These are phyloP conservation scores for Centropus bengalensis DNA, from an alignment of 2,113 vertebrate genomes.

Conservation along the genomic window DNA sequence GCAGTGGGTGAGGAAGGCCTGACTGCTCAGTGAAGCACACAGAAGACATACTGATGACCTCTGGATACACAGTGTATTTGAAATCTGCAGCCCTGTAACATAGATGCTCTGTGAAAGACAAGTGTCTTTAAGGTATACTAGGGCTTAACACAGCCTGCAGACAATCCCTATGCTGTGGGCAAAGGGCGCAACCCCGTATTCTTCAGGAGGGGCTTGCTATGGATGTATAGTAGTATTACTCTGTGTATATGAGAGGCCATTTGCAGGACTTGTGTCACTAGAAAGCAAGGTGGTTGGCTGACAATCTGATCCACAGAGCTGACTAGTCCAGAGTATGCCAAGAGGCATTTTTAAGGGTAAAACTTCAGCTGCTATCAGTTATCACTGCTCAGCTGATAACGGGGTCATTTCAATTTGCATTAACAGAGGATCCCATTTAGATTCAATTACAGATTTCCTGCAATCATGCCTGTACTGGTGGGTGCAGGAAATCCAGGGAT, in stretches of 20 bases:
- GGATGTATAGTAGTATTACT: background rate
- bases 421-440: conserved; percentile 3
- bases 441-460: conserved; percentile 9
- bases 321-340: background rate
- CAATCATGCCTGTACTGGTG: background rate
- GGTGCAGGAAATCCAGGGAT: background rate
- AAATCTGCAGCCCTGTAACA: background rate
- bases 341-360: background rate
- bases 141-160: background rate
- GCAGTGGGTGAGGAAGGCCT: background rate
- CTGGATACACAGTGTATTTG: background rate
- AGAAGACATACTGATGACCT: background rate
- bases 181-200: background rate
- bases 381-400: background rate
- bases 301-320: background rate
- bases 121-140: background rate
- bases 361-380: background rate
- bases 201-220: background rate
- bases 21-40: background rate
- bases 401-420: background rate
- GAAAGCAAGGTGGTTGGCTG: background rate
- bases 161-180: background rate
- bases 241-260: background rate
- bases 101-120: background rate
- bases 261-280: background rate